A percentile compares a stretch with the other conserved stretches of the same genome.
These are phyloP conservation scores for Lamprologus ornatipinnis DNA, from an alignment of 2,113 vertebrate species.

Conservation along the genomic window DNA sequence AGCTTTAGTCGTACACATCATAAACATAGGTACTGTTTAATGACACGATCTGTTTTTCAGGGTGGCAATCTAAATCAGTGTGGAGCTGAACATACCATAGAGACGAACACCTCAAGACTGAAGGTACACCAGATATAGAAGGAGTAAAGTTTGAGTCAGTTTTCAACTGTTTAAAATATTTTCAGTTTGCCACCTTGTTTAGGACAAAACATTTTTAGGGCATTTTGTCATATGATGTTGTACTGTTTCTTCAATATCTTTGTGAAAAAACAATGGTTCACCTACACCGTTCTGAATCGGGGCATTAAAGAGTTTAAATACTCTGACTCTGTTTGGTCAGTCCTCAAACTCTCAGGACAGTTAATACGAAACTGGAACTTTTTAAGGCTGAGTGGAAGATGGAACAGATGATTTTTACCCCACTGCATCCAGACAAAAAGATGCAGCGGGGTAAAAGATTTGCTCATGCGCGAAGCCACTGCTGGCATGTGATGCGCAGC, in stretches of 20 bases:
- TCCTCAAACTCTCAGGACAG: background rate
- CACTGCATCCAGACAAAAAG: background rate
- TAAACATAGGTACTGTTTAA: background rate
- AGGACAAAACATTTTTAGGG: conserved; percentile 21
- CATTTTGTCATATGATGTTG: conserved; percentile 12
- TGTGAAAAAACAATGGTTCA: background rate
- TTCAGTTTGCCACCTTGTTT: conserved; percentile 9
- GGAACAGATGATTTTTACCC: too few relatives aligned
- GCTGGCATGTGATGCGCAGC: too few relatives aligned
- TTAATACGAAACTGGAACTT: background rate
- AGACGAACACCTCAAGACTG: background rate
- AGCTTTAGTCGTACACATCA: background rate
- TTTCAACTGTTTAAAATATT: background rate
- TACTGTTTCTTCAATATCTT: conserved; percentile 13
- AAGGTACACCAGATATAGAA: background rate
- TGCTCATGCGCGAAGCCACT: too few relatives aligned
- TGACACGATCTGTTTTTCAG: background rate
- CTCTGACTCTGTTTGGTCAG: background rate
- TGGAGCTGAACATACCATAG: background rate
- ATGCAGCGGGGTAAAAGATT: background rate
- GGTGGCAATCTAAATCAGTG: background rate
- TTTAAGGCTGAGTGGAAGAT: background rate
- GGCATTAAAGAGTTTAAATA: conserved; percentile 4
- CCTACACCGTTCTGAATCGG: background rate
- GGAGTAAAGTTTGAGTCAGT: background rate